Conservation (phyloP, 2,797 vertebrate genomes). For the Miichthys miiuy region DNA sequence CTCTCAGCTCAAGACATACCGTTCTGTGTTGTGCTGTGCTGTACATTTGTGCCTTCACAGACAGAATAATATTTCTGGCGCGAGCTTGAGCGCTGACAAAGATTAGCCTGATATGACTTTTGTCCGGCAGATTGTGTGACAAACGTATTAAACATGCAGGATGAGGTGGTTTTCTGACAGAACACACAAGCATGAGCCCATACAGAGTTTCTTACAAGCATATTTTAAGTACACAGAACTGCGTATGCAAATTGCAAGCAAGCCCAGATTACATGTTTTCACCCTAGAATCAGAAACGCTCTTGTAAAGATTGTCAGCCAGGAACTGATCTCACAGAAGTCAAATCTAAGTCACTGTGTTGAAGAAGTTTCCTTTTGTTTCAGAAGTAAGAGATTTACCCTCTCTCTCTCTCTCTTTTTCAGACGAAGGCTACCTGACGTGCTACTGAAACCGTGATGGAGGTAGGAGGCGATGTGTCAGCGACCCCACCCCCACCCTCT, state of each 20-base stretch:
- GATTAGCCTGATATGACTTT: slow-evolving; percentile 24
- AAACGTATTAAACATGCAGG: slow-evolving; percentile 2
- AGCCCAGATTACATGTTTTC: slow-evolving; percentile 9
- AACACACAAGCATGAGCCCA: neutral
- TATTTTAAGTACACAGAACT: neutral
- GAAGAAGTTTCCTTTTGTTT: slow-evolving; percentile 47
- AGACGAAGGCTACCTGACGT: slow-evolving; percentile 63
- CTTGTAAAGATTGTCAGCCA: slow-evolving; percentile 1
- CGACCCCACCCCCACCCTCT: neutral
- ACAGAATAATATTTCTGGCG: slow-evolving; percentile 24
- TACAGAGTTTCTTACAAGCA: neutral
- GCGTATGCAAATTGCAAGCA: slow-evolving; percentile 4
- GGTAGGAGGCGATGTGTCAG: slow-evolving; percentile 33
- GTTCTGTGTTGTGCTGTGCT: slow-evolving; percentile 45
- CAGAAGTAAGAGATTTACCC: slow-evolving; percentile 46
- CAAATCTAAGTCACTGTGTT: slow-evolving; percentile 32
- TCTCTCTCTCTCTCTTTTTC: slow-evolving; percentile 40
- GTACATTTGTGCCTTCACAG: slow-evolving; percentile 40
- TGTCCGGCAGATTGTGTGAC: slow-evolving; percentile 7
- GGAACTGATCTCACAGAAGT: slow-evolving; percentile 32
- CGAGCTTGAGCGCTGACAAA: slow-evolving; percentile 27
- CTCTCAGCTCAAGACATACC: slow-evolving; percentile 64
- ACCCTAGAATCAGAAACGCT: neutral
- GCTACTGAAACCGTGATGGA: slow-evolving; percentile 49
- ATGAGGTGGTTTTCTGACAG: slow-evolving; percentile 22